phyloP scores from a whole-genome alignment of 2,797 vertebrate genomes.

The Enteromius thamalakanensis region DNA sequence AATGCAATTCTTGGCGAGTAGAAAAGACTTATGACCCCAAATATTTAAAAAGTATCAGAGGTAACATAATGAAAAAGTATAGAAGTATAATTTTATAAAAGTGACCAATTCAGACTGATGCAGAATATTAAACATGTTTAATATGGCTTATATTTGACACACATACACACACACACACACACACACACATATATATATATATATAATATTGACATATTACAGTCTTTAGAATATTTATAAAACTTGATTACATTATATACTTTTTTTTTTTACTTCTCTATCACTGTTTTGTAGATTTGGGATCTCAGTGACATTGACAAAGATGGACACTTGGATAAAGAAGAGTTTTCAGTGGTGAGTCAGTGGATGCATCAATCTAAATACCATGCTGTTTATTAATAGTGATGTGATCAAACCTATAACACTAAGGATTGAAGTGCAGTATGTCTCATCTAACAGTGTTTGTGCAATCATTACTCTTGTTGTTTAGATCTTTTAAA shows the following conservation, averaged over 20 bases:
- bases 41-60: neutral
- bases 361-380: neutral
- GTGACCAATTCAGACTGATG: neutral
- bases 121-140: neutral
- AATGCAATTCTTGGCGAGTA: neutral
- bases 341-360: conserved; percentile 95
- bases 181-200: too few relatives aligned
- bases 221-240: too few relatives aligned
- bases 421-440: neutral
- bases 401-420: neutral
- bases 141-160: neutral
- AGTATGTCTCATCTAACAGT: neutral
- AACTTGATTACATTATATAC: too few relatives aligned
- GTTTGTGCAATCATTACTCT: neutral
- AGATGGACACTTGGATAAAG: conserved; percentile 94
- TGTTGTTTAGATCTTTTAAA: neutral
- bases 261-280: neutral
- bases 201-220: neutral
- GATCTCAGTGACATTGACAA: conserved; percentile 96
- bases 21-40: neutral
- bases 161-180: too few relatives aligned
- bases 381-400: neutral
- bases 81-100: neutral
- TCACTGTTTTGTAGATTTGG: conserved; percentile 84
- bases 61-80: neutral